phyloP scores from a whole-genome alignment of 2,797 vertebrate species.

The Onychomys arenicola region DNA sequence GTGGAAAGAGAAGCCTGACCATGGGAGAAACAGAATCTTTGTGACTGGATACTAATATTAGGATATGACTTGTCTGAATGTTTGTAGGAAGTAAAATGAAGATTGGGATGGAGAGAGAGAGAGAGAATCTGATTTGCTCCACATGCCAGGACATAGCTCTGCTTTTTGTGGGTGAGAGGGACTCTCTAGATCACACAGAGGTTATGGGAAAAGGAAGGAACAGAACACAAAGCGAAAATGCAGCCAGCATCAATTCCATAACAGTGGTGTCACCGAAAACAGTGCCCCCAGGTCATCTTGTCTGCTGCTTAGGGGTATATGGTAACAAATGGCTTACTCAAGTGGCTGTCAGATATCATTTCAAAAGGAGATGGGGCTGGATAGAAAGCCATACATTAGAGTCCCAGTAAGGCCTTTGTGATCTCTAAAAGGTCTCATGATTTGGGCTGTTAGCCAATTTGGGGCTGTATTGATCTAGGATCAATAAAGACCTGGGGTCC shows the following conservation, averaged over 20 bases:
- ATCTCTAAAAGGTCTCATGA: background rate
- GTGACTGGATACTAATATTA: background rate
- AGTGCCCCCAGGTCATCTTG: conserved; percentile 65
- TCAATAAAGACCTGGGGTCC: background rate
- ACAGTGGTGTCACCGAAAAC: conserved; percentile 71
- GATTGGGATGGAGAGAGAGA: conserved; percentile 74
- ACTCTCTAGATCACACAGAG: conserved; percentile 51
- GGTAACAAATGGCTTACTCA: background rate
- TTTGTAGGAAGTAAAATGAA: conserved; percentile 67
- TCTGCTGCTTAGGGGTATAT: conserved; percentile 68
- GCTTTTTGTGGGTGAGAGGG: conserved; percentile 32
- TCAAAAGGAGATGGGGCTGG: background rate
- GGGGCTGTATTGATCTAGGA: background rate
- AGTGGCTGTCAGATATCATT: background rate
- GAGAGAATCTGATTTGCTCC: conserved; percentile 77
- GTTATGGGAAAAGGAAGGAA: background rate
- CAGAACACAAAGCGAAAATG: conserved; percentile 69
- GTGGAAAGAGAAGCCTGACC: conserved; percentile 33
- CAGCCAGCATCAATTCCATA: conserved; percentile 76
- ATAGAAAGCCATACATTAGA: background rate
- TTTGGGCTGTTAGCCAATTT: background rate
- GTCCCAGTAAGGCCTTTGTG: background rate
- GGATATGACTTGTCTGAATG: conserved; percentile 58
- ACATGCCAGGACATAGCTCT: conserved; percentile 58
- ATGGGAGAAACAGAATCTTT: conserved; percentile 40